phyloP scores from a whole-genome alignment of 2,113 vertebrate genomes.

The Stercorarius parasiticus region DNA sequence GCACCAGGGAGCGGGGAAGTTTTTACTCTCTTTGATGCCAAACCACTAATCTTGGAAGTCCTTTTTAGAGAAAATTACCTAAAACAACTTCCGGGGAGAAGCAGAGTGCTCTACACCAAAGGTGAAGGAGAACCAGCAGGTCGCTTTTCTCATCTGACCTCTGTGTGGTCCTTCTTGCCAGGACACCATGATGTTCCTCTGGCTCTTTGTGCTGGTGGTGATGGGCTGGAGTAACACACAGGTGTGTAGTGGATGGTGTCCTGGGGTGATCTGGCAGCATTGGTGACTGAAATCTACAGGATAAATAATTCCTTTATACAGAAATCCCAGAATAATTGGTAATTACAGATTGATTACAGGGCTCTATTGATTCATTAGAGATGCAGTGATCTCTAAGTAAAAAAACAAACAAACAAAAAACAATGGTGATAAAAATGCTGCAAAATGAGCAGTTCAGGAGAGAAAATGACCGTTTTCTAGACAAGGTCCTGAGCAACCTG shows the following conservation, averaged over 20 bases:
- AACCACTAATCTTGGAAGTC: not conserved
- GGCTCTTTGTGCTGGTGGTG: not conserved
- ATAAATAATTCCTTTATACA: not conserved
- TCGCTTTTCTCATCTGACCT: not conserved
- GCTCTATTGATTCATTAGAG: not conserved
- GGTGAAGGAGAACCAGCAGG: not conserved
- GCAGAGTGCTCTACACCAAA: not conserved
- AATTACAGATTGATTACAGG: not conserved
- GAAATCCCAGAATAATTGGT: not conserved
- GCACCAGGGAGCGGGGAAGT: not conserved
- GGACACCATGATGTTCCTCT: not conserved
- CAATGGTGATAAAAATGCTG: not conserved
- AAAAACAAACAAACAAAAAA: not conserved
- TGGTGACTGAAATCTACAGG: not conserved
- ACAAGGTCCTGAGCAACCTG: not conserved
- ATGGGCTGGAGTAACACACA: not conserved
- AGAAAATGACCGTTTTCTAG: not conserved
- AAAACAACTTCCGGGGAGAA: not conserved
- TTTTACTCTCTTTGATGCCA: not conserved
- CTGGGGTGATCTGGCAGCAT: rapidly evolving
- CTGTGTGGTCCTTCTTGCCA: not conserved
- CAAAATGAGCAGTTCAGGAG: not conserved
- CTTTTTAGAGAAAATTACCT: not conserved
- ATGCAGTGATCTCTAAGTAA: not conserved
- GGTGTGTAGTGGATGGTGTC: not conserved